phyloP scores from a whole-genome alignment of 1,140 invertebrate genomes.

The Meloidogyne hapla region DNA sequence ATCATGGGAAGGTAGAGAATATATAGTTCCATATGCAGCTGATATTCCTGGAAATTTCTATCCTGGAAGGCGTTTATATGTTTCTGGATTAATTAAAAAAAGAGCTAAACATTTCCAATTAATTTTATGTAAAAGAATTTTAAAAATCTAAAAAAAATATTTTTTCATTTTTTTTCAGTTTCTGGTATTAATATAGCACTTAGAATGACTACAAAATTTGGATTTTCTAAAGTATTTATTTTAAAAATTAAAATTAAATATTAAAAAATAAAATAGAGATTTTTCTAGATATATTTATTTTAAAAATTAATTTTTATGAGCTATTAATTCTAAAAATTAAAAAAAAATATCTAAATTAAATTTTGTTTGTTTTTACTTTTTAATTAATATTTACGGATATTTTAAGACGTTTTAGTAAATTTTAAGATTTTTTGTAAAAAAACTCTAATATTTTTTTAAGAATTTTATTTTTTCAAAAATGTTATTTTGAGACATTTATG shows the following conservation, averaged over 20 bases:
- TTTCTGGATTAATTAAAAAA: constrained; percentile 57
- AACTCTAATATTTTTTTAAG: too few species aligned
- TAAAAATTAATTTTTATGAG: too few species aligned
- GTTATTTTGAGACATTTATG: too few species aligned
- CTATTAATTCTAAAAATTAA: too few species aligned
- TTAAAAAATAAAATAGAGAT: not conserved
- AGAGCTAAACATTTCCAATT: constrained; percentile 55
- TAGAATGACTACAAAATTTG: constrained; percentile 14
- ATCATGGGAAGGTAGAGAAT: constrained; percentile 36
- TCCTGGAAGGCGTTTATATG: constrained; percentile 58
- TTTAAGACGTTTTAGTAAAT: too few species aligned
- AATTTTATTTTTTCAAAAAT: too few species aligned
- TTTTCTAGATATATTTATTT: not conserved
- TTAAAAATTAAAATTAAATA: not conserved
- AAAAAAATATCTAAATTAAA: too few species aligned
- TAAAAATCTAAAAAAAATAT: not conserved
- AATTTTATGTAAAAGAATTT: constrained; percentile 50
- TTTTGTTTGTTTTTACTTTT: too few species aligned
- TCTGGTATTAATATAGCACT: constrained; percentile 11
- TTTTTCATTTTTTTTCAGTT: constrained; percentile 18
- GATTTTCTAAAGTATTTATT: constrained; percentile 17
- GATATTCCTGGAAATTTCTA: constrained; percentile 64
- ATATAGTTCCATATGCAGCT: constrained; percentile 57
- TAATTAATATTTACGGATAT: too few species aligned
- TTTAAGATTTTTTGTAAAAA: too few species aligned